These are phyloP conservation scores for Enteromius afrohamiltoni DNA, from an alignment of 2,797 vertebrate genomes.

Conservation along the genomic window DNA sequence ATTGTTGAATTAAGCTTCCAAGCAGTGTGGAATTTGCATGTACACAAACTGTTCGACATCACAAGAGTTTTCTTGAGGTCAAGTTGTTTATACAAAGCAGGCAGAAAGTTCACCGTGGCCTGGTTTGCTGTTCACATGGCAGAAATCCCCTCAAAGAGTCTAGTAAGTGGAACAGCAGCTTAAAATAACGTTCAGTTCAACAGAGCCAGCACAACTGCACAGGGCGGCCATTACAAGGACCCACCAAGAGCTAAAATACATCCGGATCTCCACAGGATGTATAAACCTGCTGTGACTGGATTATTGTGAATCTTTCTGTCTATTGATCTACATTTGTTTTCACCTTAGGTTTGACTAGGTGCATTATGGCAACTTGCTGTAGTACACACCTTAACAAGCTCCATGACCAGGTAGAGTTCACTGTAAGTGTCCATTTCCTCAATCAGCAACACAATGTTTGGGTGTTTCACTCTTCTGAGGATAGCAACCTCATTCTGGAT, in stretches of 20 bases:
- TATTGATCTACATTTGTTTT: neutral
- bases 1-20: neutral
- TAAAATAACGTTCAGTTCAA: slow-evolving; percentile 71
- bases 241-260: slow-evolving; percentile 15
- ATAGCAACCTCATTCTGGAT: slow-evolving; percentile 97
- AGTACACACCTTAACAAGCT: slow-evolving; percentile 88
- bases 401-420: slow-evolving; percentile 96
- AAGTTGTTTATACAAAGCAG: slow-evolving; percentile 35
- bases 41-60: neutral
- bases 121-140: slow-evolving; percentile 42
- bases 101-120: slow-evolving; percentile 49
- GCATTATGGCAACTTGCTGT: neutral
- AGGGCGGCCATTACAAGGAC: neutral
- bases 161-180: slow-evolving; percentile 74
- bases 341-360: neutral
- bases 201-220: slow-evolving; percentile 40
- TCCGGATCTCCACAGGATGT: neutral
- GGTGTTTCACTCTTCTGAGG: slow-evolving; percentile 94
- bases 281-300: neutral
- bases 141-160: slow-evolving; percentile 62
- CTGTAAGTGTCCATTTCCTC: slow-evolving; percentile 95
- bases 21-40: neutral
- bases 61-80: slow-evolving; percentile 17
- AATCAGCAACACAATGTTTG: slow-evolving; percentile 96
- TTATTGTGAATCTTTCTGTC: neutral